Percentiles rank a stretch among this genome's conserved stretches.
Conservation (phyloP, 2,113 vertebrate species). For the Labeo rohita region DNA sequence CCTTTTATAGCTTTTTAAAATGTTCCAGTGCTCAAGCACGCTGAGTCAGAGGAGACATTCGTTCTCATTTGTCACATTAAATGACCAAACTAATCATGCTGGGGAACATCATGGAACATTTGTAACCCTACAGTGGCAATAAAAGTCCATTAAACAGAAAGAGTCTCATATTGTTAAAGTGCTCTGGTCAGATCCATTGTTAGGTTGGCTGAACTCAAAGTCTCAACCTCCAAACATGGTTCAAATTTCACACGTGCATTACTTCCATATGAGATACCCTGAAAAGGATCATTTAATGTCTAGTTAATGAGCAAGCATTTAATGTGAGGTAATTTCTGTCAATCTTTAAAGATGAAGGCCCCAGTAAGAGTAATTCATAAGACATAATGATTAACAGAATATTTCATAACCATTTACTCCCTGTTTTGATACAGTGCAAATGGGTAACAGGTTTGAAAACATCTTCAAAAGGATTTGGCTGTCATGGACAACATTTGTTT, state of each 20-base stretch:
- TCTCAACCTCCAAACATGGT: neutral
- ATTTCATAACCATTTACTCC: neutral
- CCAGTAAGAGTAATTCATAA: no score
- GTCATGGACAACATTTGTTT: neutral
- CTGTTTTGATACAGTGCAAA: neutral
- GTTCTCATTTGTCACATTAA: constrained; percentile 29
- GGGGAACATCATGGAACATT: constrained; percentile 16
- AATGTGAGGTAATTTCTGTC: neutral
- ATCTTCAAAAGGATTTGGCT: neutral
- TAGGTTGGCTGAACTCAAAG: neutral
- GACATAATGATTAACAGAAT: neutral
- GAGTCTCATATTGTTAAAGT: constrained; percentile 11
- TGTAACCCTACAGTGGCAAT: neutral
- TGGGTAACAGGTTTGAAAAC: neutral
- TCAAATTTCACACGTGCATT: neutral
- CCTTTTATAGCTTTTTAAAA: constrained; percentile 31
- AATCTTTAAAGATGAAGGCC: no score
- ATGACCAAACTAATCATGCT: constrained; percentile 19
- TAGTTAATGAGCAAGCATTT: constrained; percentile 51
- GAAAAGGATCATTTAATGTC: neutral
- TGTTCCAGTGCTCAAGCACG: neutral
- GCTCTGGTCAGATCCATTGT: neutral
- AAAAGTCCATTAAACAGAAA: constrained; percentile 11
- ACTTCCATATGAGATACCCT: neutral
- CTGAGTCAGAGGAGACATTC: constrained; percentile 9